These are phyloP conservation scores for Drosophila oshimai DNA, from an alignment of 1,140 invertebrate genomes.

Conservation along the genomic window DNA sequence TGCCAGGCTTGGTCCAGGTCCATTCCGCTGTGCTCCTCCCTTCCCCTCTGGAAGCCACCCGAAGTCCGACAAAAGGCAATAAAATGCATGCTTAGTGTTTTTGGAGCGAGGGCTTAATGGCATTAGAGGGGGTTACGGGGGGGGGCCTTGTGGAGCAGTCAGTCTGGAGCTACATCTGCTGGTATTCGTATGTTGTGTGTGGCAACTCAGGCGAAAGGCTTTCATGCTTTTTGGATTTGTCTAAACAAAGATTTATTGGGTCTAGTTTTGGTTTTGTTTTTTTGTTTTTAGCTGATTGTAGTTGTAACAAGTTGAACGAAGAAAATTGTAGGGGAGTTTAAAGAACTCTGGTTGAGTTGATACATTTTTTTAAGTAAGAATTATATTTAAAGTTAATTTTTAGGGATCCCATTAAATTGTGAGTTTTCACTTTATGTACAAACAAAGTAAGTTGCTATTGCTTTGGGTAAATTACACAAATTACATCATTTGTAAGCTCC, in stretches of 20 bases:
- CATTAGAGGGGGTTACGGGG: conserved; percentile 48
- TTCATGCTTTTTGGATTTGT: conserved; percentile 74
- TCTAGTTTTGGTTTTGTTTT: conserved; percentile 23
- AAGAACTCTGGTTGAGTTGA: neutral
- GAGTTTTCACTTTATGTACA: no score
- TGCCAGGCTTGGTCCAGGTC: conserved; percentile 34
- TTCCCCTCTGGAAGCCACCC: neutral
- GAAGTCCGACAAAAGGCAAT: conserved; percentile 68
- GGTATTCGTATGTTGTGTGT: conserved; percentile 44
- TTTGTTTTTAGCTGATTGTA: conserved; percentile 20
- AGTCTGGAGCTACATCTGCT: conserved; percentile 46
- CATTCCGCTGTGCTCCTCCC: neutral
- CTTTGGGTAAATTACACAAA: no score
- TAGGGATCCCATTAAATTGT: neutral
- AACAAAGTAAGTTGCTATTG: no score
- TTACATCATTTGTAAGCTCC: no score
- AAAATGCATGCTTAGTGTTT: conserved; percentile 77
- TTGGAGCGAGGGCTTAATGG: conserved; percentile 51
- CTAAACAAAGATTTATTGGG: conserved; percentile 78
- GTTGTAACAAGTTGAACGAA: neutral
- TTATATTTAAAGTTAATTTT: neutral
- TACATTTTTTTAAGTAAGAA: neutral
- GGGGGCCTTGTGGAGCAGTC: conserved; percentile 14
- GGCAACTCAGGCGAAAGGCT: conserved; percentile 58
- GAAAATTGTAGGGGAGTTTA: neutral